These are phyloP conservation scores for Brachyrhaphis roseni DNA, from an alignment of 2,797 vertebrate genomes.

Conservation along the genomic window DNA sequence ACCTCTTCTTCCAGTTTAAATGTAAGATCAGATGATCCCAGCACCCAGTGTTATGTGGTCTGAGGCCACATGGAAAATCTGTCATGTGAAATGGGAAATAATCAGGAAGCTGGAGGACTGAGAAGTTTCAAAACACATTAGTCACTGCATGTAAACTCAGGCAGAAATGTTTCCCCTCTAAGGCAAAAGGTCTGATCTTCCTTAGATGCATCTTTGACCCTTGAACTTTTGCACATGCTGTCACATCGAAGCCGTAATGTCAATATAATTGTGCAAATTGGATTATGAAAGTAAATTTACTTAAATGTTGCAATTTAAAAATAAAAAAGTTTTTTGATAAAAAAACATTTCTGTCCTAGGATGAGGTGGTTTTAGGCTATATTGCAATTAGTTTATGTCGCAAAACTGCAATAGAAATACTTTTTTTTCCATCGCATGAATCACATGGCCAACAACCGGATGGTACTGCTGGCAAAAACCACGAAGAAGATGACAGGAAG, in stretches of 20 bases:
- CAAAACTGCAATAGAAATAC: too few species aligned
- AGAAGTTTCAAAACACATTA: background rate
- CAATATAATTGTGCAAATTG: too few species aligned
- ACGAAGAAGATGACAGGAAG: too few species aligned
- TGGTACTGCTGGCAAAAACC: too few species aligned
- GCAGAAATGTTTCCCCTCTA: background rate
- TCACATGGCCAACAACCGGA: too few species aligned
- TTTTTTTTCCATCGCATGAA: too few species aligned
- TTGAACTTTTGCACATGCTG: background rate
- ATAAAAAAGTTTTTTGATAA: too few species aligned
- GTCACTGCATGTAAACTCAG: background rate
- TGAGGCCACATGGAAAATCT: background rate
- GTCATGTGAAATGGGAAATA: background rate
- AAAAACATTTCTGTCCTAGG: too few species aligned
- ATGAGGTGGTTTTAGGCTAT: too few species aligned
- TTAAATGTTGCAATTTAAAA: too few species aligned
- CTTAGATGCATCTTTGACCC: background rate
- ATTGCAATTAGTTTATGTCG: too few species aligned
- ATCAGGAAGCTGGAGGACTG: background rate
- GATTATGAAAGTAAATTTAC: too few species aligned
- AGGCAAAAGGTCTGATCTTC: background rate
- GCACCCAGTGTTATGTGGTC: background rate
- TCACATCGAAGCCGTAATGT: background rate
- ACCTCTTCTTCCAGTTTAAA: background rate
- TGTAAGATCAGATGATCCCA: conserved; percentile 4